phyloP scores from a whole-genome alignment of 2,113 vertebrate genomes.

The Semnornis frantzii region DNA sequence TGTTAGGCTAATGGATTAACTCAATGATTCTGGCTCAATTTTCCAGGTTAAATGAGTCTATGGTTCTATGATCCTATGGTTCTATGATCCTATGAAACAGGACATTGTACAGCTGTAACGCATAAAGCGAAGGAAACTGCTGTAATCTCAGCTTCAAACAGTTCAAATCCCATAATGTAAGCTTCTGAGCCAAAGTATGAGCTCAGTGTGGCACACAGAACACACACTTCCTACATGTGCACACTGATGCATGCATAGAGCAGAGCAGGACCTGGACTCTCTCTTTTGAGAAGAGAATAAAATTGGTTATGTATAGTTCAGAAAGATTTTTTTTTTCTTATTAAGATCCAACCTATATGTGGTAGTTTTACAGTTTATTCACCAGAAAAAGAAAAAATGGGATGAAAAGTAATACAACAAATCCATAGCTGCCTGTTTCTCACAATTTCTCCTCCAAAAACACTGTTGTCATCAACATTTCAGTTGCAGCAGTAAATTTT shows the following conservation, averaged over 20 bases:
- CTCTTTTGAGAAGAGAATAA: not conserved
- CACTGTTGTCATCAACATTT: not conserved
- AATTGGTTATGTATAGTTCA: not conserved
- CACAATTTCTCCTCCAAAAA: not conserved
- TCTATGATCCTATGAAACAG: not conserved
- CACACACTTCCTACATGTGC: not conserved
- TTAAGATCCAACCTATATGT: not conserved
- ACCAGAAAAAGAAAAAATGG: not conserved
- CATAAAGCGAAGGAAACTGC: not conserved
- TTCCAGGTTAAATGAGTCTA: too few relatives aligned
- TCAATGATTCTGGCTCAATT: too few relatives aligned
- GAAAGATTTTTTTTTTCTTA: not conserved
- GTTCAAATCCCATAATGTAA: not conserved
- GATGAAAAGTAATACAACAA: not conserved
- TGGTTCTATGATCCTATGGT: too few relatives aligned
- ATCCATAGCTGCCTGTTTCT: not conserved
- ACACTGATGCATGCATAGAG: not conserved
- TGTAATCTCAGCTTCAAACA: not conserved
- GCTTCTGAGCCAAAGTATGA: not conserved
- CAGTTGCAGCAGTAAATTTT: not conserved
- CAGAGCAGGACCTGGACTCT: not conserved
- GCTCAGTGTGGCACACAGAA: not conserved
- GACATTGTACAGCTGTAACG: not conserved
- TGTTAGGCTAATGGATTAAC: too few relatives aligned
- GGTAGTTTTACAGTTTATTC: not conserved